Evolutionary conservation across 2,113 vertebrate species (phyloP).

Genomic region (Sebastes fasciatus): DNA sequence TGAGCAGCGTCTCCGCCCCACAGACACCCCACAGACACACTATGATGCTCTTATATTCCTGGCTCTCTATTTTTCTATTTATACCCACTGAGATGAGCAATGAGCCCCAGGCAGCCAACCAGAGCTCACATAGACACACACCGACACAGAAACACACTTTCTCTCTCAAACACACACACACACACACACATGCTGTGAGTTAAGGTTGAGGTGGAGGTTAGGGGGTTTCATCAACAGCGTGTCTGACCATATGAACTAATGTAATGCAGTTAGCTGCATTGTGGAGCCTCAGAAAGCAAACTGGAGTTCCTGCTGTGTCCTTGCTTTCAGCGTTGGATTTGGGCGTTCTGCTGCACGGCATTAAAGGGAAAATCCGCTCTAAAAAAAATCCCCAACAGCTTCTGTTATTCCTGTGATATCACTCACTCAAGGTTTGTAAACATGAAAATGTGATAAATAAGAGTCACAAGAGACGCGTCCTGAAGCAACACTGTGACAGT

Average conservation of each 20-base stretch:
- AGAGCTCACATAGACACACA: conserved; percentile 34
- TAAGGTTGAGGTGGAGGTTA: conserved; percentile 60
- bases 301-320: conserved; percentile 44
- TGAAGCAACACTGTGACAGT: background rate
- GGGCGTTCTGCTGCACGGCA: conserved; percentile 6
- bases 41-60: conserved; percentile 66
- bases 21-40: conserved; percentile 60
- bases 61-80: conserved; percentile 74
- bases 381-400: background rate
- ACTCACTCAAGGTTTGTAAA: conserved; percentile 8
- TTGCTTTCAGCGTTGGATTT: conserved; percentile 35
- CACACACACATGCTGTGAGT: conserved; percentile 38
- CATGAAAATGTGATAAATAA: conserved; percentile 20
- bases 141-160: conserved; percentile 54
- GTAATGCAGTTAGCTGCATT: conserved; percentile 63
- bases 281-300: conserved; percentile 32
- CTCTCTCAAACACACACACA: conserved; percentile 5
- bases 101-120: conserved; percentile 67
- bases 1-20: conserved; percentile 50
- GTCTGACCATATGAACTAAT: conserved; percentile 63
- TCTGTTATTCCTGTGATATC: conserved; percentile 16
- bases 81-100: conserved; percentile 77
- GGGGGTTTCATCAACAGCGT: conserved; percentile 61
- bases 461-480: background rate
- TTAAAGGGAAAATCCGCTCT: conserved; percentile 32